Percentiles rank a stretch among this genome's conserved stretches.
Evolutionary conservation across 2,888 invertebrate genomes (phyloP).

Genomic region (Bombylius major): DNA sequence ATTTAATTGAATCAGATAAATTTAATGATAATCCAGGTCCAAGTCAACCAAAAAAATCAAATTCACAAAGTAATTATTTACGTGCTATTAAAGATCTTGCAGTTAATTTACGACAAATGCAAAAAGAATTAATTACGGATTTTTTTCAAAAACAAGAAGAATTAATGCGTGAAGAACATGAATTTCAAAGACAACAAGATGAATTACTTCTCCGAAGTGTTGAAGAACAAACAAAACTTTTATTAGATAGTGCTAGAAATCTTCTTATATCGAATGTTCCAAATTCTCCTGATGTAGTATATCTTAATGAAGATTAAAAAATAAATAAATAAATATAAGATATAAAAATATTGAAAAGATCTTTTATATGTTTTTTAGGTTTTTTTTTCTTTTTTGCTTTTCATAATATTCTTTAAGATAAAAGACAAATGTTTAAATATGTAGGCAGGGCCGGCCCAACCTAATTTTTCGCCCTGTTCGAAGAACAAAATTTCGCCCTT

Average conservation of each 20-base stretch:
- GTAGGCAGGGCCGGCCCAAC: too few species aligned
- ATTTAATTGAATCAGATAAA: not conserved
- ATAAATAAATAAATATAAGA: too few species aligned
- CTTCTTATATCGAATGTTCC: slow-evolving; percentile 10
- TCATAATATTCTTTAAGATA: not conserved
- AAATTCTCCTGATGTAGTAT: slow-evolving; percentile 11
- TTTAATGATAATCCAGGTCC: not conserved
- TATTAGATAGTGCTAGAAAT: slow-evolving; percentile 20
- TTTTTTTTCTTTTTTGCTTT: not conserved
- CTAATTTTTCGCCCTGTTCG: too few species aligned
- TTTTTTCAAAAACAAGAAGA: slow-evolving; percentile 32
- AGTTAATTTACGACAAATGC: slow-evolving; percentile 24
- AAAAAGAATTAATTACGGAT: slow-evolving; percentile 27
- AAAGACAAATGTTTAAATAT: too few species aligned
- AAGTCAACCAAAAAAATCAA: not conserved
- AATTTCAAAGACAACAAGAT: slow-evolving; percentile 31
- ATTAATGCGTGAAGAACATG: slow-evolving; percentile 28
- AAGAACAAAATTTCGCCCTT: too few species aligned
- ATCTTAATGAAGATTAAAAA: slow-evolving; percentile 13
- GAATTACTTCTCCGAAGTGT: slow-evolving; percentile 26
- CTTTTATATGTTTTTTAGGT: not conserved
- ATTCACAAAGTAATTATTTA: slow-evolving; percentile 7
- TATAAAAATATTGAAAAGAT: too few species aligned
- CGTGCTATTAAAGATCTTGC: slow-evolving; percentile 23
- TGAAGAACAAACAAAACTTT: slow-evolving; percentile 26